Conservation (phyloP, 2,888 invertebrate genomes). For the Lycocerus yunnanus region DNA sequence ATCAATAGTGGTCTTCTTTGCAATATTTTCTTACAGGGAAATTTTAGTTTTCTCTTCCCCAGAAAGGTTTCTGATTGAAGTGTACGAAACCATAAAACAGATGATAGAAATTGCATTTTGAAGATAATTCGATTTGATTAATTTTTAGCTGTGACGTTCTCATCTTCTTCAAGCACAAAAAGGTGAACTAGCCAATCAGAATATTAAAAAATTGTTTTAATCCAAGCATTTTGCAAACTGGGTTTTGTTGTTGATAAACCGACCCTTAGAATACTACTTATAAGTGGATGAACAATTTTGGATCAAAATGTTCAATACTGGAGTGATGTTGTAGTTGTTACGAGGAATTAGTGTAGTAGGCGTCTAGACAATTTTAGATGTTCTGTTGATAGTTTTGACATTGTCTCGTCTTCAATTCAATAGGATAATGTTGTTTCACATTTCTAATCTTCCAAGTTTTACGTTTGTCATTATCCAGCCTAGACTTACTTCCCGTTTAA, state of each 20-base stretch:
- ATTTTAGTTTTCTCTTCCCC: neutral
- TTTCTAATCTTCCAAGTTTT: neutral
- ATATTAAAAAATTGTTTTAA: too few species aligned
- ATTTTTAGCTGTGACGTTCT: too few species aligned
- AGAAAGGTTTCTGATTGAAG: neutral
- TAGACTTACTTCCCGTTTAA: neutral
- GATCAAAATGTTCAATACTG: neutral
- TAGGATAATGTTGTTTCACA: neutral
- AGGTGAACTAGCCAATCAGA: too few species aligned
- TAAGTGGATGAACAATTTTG: neutral
- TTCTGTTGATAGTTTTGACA: neutral
- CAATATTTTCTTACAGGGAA: too few species aligned
- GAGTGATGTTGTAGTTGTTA: neutral
- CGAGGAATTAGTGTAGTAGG: neutral
- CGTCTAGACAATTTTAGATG: neutral
- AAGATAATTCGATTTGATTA: too few species aligned
- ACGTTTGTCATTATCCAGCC: neutral
- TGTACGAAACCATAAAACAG: neutral
- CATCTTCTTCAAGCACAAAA: too few species aligned
- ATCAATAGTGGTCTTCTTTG: neutral
- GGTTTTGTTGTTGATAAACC: too few species aligned
- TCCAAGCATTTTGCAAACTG: too few species aligned
- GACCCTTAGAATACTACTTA: too few species aligned
- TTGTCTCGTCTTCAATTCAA: neutral
- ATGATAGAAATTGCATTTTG: too few species aligned